These are phyloP conservation scores for Tinamus guttatus DNA, from an alignment of 2,113 vertebrate genomes.

Conservation along the genomic window DNA sequence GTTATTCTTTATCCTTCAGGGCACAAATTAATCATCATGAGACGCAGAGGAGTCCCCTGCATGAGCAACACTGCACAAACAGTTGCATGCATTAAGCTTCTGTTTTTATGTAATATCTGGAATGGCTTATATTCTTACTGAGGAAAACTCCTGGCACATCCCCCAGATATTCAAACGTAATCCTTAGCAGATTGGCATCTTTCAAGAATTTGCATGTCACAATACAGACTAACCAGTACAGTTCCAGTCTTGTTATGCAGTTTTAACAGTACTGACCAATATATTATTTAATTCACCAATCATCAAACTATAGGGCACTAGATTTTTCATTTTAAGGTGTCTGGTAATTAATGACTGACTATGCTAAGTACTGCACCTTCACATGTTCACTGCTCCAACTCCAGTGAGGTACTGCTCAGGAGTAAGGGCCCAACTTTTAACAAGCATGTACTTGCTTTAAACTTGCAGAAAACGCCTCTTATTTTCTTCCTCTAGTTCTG, in stretches of 20 bases:
- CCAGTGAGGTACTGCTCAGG: neutral
- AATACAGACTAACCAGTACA: neutral
- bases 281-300: neutral
- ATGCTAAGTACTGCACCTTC: neutral
- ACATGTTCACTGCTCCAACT: neutral
- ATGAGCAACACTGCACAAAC: neutral
- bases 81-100: neutral
- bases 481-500: neutral
- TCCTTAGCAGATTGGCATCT: neutral
- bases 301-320: neutral
- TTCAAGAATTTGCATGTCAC: neutral
- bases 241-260: neutral
- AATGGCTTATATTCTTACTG: neutral
- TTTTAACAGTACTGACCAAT: neutral
- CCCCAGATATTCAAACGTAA: neutral
- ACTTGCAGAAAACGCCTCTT: neutral
- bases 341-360: neutral
- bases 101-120: neutral
- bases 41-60: neutral
- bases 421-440: neutral
- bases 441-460: neutral
- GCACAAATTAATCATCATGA: neutral
- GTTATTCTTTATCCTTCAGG: neutral
- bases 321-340: neutral
- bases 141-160: neutral